These are phyloP conservation scores for Malacoctenus gilli DNA, from an alignment of 2,797 vertebrate genomes.

Conservation along the genomic window DNA sequence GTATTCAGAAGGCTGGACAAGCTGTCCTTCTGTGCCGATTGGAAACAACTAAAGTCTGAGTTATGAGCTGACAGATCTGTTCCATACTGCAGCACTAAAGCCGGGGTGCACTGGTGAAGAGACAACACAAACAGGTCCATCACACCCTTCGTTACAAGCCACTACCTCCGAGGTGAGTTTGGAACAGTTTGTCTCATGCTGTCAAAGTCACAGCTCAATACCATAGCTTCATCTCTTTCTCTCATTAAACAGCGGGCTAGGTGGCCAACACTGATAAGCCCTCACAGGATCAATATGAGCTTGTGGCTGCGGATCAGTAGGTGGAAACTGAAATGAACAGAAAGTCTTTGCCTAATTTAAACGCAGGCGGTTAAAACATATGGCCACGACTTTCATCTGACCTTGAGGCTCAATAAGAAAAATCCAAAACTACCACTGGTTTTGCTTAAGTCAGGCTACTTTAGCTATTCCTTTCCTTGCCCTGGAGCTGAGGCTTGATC, in stretches of 20 bases:
- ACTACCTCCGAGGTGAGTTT: slow-evolving; percentile 7
- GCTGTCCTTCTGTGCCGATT: slow-evolving; percentile 49
- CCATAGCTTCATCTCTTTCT: too few species aligned
- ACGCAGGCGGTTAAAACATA: slow-evolving; percentile 25
- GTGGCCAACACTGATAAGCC: slow-evolving; percentile 40
- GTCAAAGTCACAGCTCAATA: slow-evolving; percentile 12
- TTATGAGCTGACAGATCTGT: slow-evolving; percentile 49
- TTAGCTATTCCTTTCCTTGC: too few species aligned
- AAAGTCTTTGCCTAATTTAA: slow-evolving; percentile 29
- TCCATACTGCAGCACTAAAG: slow-evolving; percentile 29
- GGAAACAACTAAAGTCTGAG: slow-evolving; percentile 40
- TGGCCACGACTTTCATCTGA: slow-evolving; percentile 49
- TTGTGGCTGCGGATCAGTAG: slow-evolving; percentile 48
- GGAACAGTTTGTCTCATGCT: slow-evolving; percentile 20
- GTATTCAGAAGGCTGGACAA: slow-evolving; percentile 46
- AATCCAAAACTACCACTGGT: too few species aligned
- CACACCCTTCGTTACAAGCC: slow-evolving; percentile 26
- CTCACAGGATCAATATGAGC: slow-evolving; percentile 53
- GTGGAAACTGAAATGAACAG: slow-evolving; percentile 57
- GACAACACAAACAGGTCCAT: slow-evolving; percentile 22
- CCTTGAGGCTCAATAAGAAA: too few species aligned
- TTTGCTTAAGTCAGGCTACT: too few species aligned
- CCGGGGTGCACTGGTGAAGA: slow-evolving; percentile 13
- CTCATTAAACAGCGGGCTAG: slow-evolving; percentile 18
- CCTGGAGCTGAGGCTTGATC: too few species aligned